Base-by-base conservation (phyloP, 2,797 vertebrate genomes). In the Huso huso region DNA sequence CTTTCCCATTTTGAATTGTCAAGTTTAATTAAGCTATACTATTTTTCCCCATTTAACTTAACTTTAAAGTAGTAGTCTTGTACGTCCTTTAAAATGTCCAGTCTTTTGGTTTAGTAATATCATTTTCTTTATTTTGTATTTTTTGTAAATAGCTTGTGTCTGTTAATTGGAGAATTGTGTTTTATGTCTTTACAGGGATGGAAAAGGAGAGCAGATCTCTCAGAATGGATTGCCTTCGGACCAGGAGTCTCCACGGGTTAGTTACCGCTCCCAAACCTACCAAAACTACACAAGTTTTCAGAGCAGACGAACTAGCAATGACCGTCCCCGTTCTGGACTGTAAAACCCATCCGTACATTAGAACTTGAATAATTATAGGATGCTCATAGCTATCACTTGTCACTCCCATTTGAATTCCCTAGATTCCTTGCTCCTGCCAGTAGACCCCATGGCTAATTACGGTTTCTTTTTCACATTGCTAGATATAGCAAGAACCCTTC, bases 201-300 rank as follows among this genome's bases (percentile, higher is more conserved):
- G 86, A 71, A 90, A 88, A 87, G 93, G 90, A 69, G 93, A 95
- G 69, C 90, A 85, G 71, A 82, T 85, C 82, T 92, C 93, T 80
- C 94, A 95, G 74, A 96, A 97, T 10, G 95, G 94, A 78, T 90
- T 95, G 88, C 89, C 90, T 0, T 89, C 92, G 18, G 95, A 97
- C 73, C 94, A 94, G 90, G 95, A 96, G 79, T 93, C 94, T 74
- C 91, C 95, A 89, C 89, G 94, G 95, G 95, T 97, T 95, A 97
- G 95, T 97, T 96, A 96, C 85, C 93, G 94, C 81, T 96, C 95
- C 74, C 90, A 92, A 83, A 93, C 91, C 87, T 97, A 96, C 93
- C 93, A 95, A 93, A 88, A 89, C 88, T 97, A 95, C 92, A 94
- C 90, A 94, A 92, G 86, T 88, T 92, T 93, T 91, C 92, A 92